Evolutionary conservation across 2,113 vertebrate genomes (phyloP).

Genomic region (Benitochromis conjunctus): DNA sequence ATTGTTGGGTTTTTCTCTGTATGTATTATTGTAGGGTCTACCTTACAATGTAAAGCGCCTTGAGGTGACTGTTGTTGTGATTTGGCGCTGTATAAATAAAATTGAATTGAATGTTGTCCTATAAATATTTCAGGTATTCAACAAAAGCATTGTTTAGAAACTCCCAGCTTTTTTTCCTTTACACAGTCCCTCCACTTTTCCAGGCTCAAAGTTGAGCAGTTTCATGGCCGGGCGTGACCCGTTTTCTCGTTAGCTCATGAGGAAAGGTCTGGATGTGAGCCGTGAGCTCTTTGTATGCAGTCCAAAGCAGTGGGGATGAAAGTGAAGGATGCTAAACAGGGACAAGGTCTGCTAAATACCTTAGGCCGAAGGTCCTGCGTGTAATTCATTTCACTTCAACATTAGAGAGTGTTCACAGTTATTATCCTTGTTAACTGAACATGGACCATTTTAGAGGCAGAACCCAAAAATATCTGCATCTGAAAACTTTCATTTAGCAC

Average conservation of each 20-base stretch:
- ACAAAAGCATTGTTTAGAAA: too few relatives aligned
- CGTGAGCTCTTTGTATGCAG: not conserved
- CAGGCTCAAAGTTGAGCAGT: not conserved
- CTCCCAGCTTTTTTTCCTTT: not conserved
- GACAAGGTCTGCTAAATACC: not conserved
- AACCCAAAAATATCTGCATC: not conserved
- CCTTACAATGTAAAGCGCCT: too few relatives aligned
- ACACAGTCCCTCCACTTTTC: not conserved
- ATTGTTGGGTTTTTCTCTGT: too few relatives aligned
- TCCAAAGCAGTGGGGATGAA: not conserved
- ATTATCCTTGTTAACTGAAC: not conserved
- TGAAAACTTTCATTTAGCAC: not conserved
- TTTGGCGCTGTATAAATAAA: too few relatives aligned
- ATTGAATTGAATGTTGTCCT: too few relatives aligned
- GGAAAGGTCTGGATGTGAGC: not conserved
- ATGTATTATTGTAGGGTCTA: too few relatives aligned
- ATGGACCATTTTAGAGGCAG: not conserved
- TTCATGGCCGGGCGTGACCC: not conserved
- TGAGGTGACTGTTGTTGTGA: too few relatives aligned
- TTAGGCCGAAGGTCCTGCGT: not conserved
- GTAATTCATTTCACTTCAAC: not conserved
- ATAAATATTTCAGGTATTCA: too few relatives aligned
- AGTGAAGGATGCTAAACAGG: not conserved
- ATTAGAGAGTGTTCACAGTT: not conserved
- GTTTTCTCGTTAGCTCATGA: accelerated